phyloP scores from a whole-genome alignment of 2,113 vertebrate genomes.

The Nettapus auritus region DNA sequence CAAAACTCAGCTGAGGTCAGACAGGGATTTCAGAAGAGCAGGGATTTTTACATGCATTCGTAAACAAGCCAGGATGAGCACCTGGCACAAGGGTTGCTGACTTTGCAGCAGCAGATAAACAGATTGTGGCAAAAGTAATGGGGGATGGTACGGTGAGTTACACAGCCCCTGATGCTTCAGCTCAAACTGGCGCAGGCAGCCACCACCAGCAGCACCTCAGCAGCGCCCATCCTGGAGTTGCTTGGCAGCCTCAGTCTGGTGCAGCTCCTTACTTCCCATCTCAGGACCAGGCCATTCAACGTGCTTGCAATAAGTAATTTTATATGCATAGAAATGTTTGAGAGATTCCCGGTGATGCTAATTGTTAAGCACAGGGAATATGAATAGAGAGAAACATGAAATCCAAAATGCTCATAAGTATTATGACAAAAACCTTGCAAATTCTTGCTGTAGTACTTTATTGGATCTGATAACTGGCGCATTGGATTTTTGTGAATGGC shows the following conservation, averaged over 20 bases:
- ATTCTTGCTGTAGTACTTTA: neutral
- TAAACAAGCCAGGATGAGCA: neutral
- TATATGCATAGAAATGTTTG: neutral
- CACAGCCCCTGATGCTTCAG: neutral
- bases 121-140: neutral
- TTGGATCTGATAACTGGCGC: neutral
- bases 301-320: neutral
- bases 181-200: neutral
- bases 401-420: neutral
- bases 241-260: neutral
- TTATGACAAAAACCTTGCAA: neutral
- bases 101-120: neutral
- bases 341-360: neutral
- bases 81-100: neutral
- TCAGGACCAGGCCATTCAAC: neutral
- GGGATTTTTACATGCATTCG: neutral
- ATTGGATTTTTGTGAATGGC: neutral
- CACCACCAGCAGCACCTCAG: neutral
- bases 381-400: neutral
- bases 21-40: neutral
- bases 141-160: neutral
- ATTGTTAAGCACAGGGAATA: neutral
- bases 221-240: too few relatives aligned
- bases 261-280: neutral
- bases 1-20: neutral